These are phyloP conservation scores for Drosophila mulleri DNA, from an alignment of 2,888 invertebrate genomes.

Conservation along the genomic window DNA sequence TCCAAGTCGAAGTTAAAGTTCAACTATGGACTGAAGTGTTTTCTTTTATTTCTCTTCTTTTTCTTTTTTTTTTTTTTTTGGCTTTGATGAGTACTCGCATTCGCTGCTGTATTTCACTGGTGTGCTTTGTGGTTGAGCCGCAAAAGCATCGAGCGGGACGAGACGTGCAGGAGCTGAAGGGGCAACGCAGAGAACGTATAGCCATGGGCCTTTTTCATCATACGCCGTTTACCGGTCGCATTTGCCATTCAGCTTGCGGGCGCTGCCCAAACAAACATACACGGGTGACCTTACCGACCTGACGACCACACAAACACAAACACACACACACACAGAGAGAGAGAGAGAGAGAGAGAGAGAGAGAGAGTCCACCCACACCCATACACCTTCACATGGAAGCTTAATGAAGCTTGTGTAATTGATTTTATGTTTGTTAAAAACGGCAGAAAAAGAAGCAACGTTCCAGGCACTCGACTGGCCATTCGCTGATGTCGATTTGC, in stretches of 20 bases:
- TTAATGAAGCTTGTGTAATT: constrained; percentile 79
- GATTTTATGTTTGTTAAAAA: constrained; percentile 78
- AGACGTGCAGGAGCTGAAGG: neutral
- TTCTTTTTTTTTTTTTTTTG: neutral
- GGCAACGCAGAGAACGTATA: neutral
- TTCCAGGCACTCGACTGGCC: constrained; percentile 32
- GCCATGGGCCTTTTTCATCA: constrained; percentile 48
- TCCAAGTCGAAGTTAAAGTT: constrained; percentile 25
- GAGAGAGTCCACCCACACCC: constrained; percentile 2
- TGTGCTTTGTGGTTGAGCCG: constrained; percentile 35
- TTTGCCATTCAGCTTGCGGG: constrained; percentile 42
- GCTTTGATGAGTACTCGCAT: constrained; percentile 13
- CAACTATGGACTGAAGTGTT: constrained; percentile 19
- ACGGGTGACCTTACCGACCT: constrained; percentile 49
- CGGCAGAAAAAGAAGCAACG: constrained; percentile 74
- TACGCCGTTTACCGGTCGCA: constrained; percentile 51
- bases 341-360: neutral
- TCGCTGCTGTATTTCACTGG: constrained; percentile 22
- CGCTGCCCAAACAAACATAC: constrained; percentile 27
- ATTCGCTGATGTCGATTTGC: constrained; percentile 51
- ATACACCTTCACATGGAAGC: constrained; percentile 39
- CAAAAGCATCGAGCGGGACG: neutral
- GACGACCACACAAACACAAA: constrained; percentile 43
- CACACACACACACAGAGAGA: constrained; percentile 7
- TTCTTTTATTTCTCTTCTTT: neutral